A percentile compares a stretch with the other conserved stretches of the same genome.
These are phyloP conservation scores for Phainopepla nitens DNA, from an alignment of 2,113 vertebrate species.

Conservation along the genomic window DNA sequence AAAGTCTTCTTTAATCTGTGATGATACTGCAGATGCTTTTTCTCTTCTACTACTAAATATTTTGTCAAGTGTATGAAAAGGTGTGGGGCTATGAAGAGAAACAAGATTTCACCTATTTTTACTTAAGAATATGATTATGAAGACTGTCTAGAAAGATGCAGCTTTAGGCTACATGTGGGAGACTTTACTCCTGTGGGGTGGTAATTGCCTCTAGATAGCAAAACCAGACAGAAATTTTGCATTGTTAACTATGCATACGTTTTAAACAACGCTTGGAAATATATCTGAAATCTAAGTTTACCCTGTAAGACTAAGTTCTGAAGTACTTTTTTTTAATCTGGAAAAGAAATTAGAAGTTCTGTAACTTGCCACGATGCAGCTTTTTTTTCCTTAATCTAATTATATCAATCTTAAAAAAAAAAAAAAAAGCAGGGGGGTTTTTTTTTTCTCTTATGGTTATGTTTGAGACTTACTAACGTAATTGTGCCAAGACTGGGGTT, in stretches of 20 bases:
- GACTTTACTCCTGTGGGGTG: not conserved
- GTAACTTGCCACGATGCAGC: not conserved
- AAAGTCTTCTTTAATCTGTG: not conserved
- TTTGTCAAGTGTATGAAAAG: not conserved
- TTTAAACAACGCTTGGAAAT: not conserved
- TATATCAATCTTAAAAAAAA: not conserved
- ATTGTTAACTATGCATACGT: not conserved
- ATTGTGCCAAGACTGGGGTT: constrained; percentile 34
- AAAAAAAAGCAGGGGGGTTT: not conserved
- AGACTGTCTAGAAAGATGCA: not conserved
- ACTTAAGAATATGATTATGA: not conserved
- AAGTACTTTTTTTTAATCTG: not conserved
- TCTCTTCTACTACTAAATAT: not conserved
- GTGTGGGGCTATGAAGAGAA: not conserved
- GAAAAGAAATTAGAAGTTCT: not conserved
- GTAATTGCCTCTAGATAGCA: not conserved
- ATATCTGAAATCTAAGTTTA: not conserved
- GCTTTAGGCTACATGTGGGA: not conserved
- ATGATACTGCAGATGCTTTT: not conserved
- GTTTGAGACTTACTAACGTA: constrained; percentile 64
- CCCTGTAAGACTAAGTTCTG: not conserved
- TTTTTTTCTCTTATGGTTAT: constrained; percentile 14
- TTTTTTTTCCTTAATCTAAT: not conserved
- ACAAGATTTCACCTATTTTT: not conserved
- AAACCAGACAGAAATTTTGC: not conserved